A percentile compares a stretch with the other conserved stretches of the same genome.
Conservation (phyloP, 2,888 invertebrate genomes). For the Diaphora mendica region DNA sequence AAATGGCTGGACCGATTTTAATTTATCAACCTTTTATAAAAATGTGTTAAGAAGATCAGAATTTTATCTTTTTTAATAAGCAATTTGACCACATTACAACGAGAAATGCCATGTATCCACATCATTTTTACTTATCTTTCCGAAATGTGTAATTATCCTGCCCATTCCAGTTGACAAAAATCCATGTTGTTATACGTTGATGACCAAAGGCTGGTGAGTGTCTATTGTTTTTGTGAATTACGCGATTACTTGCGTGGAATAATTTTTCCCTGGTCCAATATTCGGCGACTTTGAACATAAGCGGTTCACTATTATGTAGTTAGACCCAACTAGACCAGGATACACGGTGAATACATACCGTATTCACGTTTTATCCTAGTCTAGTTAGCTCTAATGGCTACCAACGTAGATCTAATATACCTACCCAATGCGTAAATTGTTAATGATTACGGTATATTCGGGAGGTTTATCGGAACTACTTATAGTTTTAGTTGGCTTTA, state of each 20-base stretch:
- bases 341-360: too few relatives aligned
- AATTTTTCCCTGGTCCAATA: conserved; percentile 54
- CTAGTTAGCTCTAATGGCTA: too few relatives aligned
- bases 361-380: too few relatives aligned
- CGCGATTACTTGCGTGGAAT: conserved; percentile 81
- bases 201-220: conserved; percentile 59
- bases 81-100: neutral
- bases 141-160: conserved; percentile 9
- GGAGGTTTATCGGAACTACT: too few relatives aligned
- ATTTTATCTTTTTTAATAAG: too few relatives aligned
- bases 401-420: too few relatives aligned
- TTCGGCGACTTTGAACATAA: conserved; percentile 36
- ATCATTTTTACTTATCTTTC: neutral
- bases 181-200: conserved; percentile 59
- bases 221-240: conserved; percentile 81
- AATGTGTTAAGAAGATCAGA: neutral
- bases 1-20: too few relatives aligned
- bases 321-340: neutral
- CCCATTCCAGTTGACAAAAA: conserved; percentile 54
- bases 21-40: neutral
- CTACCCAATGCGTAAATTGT: too few relatives aligned
- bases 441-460: neutral
- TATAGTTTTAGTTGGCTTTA: too few relatives aligned
- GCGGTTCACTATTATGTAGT: conserved; percentile 41
- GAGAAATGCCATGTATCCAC: neutral